phyloP scores from a whole-genome alignment of 2,113 vertebrate genomes.

The Etheostoma spectabile region DNA sequence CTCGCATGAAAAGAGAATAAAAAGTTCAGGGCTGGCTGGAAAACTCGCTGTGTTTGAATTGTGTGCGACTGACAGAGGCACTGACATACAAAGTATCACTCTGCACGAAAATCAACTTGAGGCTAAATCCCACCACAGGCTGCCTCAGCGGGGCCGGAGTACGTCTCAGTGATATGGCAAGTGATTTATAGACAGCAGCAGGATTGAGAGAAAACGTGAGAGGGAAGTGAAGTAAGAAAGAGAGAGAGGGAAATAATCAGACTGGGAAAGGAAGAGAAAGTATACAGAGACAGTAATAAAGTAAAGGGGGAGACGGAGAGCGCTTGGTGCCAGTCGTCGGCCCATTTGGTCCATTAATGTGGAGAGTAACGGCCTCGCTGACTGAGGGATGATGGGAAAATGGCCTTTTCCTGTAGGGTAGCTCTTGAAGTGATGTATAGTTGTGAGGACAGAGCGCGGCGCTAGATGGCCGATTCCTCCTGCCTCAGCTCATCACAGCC shows the following conservation, averaged over 20 bases:
- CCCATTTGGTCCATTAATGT: conserved; percentile 78
- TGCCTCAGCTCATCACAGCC: conserved; percentile 55
- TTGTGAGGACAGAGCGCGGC: conserved; percentile 58
- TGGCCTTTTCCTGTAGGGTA: conserved; percentile 57
- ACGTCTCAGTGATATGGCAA: conserved; percentile 57
- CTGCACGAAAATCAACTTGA: conserved; percentile 66
- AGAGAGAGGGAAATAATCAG: conserved; percentile 25
- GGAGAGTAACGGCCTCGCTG: conserved; percentile 73
- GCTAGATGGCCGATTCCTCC: conserved; percentile 38
- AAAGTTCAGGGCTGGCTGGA: conserved; percentile 64
- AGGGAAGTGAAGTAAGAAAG: conserved; percentile 16
- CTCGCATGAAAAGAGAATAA: conserved; percentile 75
- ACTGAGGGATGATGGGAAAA: conserved; percentile 80
- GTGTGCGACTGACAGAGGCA: conserved; percentile 66
- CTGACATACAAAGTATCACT: conserved; percentile 72
- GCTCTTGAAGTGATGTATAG: conserved; percentile 80
- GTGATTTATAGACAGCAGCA: conserved; percentile 62
- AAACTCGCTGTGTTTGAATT: conserved; percentile 64
- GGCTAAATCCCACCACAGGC: conserved; percentile 60
- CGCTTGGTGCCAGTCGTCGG: conserved; percentile 66
- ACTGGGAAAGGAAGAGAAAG: conserved; percentile 24
- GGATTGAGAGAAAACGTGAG: conserved; percentile 30
- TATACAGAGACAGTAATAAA: conserved; percentile 63
- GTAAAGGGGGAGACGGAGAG: conserved; percentile 38
- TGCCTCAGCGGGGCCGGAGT: conserved; percentile 43